Percentiles rank a stretch among this genome's conserved stretches.
These are phyloP conservation scores for Danio choprae DNA, from an alignment of 2,797 vertebrate genomes.

Conservation along the genomic window DNA sequence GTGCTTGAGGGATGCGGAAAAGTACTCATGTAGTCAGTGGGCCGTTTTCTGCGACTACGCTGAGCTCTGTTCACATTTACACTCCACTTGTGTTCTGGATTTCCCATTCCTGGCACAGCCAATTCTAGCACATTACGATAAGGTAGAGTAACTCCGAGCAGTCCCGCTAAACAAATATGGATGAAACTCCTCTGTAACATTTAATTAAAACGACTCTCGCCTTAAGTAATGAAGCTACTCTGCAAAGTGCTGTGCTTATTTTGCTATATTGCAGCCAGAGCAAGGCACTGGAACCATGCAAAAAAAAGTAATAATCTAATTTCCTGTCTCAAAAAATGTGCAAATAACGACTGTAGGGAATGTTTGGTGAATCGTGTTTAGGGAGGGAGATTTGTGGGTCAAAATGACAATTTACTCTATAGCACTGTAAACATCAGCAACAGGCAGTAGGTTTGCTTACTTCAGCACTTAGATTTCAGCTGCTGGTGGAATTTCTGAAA, in stretches of 20 bases:
- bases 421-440: constrained; percentile 66
- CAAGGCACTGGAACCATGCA: not conserved
- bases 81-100: constrained; percentile 32
- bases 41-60: constrained; percentile 43
- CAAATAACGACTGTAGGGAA: constrained; percentile 34
- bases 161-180: constrained; percentile 27
- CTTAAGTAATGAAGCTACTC: constrained; percentile 47
- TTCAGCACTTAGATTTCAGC: constrained; percentile 67
- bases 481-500: constrained; percentile 64
- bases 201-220: constrained; percentile 31
- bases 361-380: constrained; percentile 56
- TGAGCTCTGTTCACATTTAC: constrained; percentile 33
- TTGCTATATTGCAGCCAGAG: not conserved
- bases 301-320: not conserved
- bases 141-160: constrained; percentile 25
- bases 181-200: not conserved
- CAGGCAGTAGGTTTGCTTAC: constrained; percentile 62
- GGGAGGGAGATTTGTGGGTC: constrained; percentile 68
- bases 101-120: constrained; percentile 17
- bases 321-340: constrained; percentile 28
- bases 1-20: constrained; percentile 21
- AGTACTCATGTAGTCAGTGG: constrained; percentile 49
- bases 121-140: constrained; percentile 18
- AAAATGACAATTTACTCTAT: constrained; percentile 67
- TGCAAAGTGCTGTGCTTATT: not conserved